Base-by-base conservation (phyloP, 2,797 vertebrate genomes). In the Eulemur rubriventer region DNA sequence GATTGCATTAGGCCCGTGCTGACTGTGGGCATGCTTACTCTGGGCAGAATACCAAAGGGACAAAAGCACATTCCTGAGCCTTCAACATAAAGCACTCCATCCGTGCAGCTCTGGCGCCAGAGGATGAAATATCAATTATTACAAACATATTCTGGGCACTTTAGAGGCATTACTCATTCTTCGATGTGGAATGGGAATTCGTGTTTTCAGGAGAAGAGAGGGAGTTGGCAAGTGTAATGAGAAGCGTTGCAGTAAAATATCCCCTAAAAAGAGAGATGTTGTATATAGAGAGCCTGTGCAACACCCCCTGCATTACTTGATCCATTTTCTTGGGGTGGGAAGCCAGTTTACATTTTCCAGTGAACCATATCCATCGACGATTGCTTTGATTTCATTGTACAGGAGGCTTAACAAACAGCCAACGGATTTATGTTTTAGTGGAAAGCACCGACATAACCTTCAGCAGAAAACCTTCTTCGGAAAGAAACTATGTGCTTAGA, bases 401-500 rank as follows among this genome's bases (percentile, higher is more conserved):
- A 79, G 22, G 94, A 97, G 59, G 69, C 95, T 98, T 96, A 97
- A 98, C 76, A 84, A 96, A 96, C 52, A 88, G 93, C 93, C 97
- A 92, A 82, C 0, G 46, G 92, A 96, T 73, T 97, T 92, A 70
- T 89, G 79, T 83, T 95, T 98, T 95, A 95, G 81, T 88, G 92
- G 95, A 97, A 98, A 97, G 63, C 91, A 70, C 22, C 20, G 57
- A 65, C 67, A 95, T 96, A 97, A 98, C 97, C 96, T 98, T 98
- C 96, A 98, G 95, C 93, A 95, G 83, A 85, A 98, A 98, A 97
- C 70, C 95, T 95, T 95, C 97, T 97, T 98, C 89, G 92, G 63
- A 97, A 97, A 89, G 90, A 96, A 83, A 67, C 89, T 46, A 0
- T 98, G 97, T 98, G 96, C 96, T 97, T 69, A 84, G 97, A 98